phyloP scores from a whole-genome alignment of 2,888 invertebrate genomes.

The Tricholauxania praeusta region DNA sequence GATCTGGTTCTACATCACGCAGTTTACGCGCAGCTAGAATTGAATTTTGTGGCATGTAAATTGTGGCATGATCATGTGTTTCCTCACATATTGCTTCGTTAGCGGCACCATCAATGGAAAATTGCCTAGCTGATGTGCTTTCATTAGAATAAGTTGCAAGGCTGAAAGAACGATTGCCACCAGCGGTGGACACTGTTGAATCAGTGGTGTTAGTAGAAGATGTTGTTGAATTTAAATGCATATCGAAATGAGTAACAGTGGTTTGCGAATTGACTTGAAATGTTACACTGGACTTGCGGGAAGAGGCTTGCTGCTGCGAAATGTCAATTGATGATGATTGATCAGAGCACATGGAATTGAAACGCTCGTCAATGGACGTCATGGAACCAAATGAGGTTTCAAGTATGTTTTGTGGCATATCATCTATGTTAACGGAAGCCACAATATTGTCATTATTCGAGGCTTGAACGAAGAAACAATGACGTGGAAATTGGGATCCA shows the following conservation, averaged over 20 bases:
- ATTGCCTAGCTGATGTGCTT: conserved; percentile 31
- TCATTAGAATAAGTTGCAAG: conserved; percentile 55
- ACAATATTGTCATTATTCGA: conserved; percentile 51
- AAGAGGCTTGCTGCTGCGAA: conserved; percentile 49
- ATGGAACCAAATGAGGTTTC: conserved; percentile 39
- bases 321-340: conserved; percentile 58
- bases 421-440: conserved; percentile 18
- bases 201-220: conserved; percentile 32
- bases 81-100: conserved; percentile 28
- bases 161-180: conserved; percentile 54
- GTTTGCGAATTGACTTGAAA: conserved; percentile 56
- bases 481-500: conserved; percentile 66
- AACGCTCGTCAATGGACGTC: conserved; percentile 45
- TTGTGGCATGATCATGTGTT: conserved; percentile 24
- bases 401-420: not conserved
- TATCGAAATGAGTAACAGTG: conserved; percentile 39
- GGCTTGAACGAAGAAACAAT: conserved; percentile 65
- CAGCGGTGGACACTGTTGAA: conserved; percentile 34
- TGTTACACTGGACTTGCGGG: conserved; percentile 66
- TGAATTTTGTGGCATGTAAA: conserved; percentile 53
- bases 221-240: conserved; percentile 45
- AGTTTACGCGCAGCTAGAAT: conserved; percentile 60
- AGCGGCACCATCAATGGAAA: conserved; percentile 33
- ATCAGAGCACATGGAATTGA: conserved; percentile 58
- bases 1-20: conserved; percentile 63